phyloP scores from a whole-genome alignment of 2,797 vertebrate species.

The Paedocypris micromegethes region DNA sequence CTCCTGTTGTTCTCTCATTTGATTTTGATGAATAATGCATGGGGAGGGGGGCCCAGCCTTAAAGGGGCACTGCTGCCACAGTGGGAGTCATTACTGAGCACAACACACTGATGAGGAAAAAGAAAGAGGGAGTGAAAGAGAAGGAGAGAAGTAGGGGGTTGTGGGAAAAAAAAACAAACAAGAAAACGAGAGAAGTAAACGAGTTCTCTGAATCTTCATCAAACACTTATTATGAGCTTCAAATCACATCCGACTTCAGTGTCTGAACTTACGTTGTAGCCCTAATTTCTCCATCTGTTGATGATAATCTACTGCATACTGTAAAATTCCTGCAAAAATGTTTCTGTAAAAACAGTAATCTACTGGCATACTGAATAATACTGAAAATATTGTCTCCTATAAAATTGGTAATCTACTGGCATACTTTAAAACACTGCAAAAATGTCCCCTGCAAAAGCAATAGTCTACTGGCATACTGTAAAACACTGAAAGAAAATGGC shows the following conservation, averaged over 20 bases:
- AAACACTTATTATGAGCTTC: slow-evolving; percentile 60
- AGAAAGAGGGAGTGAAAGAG: slow-evolving; percentile 34
- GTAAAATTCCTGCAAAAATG: too few species aligned
- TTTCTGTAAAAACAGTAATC: too few species aligned
- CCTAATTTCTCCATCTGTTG: too few species aligned
- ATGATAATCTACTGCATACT: too few species aligned
- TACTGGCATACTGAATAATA: too few species aligned
- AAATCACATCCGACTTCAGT: slow-evolving; percentile 51
- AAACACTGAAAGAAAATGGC: too few species aligned
- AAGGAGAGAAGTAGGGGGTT: slow-evolving; percentile 40
- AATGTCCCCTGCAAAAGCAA: too few species aligned
- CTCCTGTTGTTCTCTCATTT: slow-evolving; percentile 79
- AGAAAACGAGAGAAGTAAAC: slow-evolving; percentile 54
- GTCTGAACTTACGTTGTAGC: neutral
- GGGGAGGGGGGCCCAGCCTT: slow-evolving; percentile 62
- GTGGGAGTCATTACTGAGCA: slow-evolving; percentile 81
- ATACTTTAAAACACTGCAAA: too few species aligned
- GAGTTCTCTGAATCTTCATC: slow-evolving; percentile 62
- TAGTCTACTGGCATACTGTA: too few species aligned
- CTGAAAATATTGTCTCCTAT: too few species aligned
- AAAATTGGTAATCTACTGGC: too few species aligned
- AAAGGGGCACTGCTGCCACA: slow-evolving; percentile 74
- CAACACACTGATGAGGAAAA: slow-evolving; percentile 70
- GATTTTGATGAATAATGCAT: slow-evolving; percentile 84
- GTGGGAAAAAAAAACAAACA: slow-evolving; percentile 67